A percentile compares a stretch with the other conserved stretches of the same genome.
Conservation (phyloP, 2,888 invertebrate genomes). For the Drosophila setosimentum region DNA sequence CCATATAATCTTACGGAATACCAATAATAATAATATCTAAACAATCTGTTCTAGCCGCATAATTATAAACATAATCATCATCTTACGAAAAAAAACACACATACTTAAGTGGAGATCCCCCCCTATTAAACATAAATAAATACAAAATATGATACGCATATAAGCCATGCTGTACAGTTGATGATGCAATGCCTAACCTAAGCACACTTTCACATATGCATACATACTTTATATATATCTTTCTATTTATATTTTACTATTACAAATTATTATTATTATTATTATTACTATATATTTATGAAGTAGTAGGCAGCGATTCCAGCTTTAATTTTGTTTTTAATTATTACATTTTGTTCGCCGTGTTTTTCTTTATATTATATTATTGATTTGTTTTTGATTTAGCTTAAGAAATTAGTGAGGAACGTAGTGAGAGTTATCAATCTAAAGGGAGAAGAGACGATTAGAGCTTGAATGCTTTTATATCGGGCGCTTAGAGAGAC, state of each 20-base stretch:
- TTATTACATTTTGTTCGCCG: slow-evolving; percentile 65
- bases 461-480: slow-evolving; percentile 41
- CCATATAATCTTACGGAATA: slow-evolving; percentile 52
- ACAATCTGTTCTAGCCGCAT: slow-evolving; percentile 65
- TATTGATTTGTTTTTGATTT: slow-evolving; percentile 75
- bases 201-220: slow-evolving; percentile 65
- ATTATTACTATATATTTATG: slow-evolving; percentile 40
- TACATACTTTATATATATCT: slow-evolving; percentile 23
- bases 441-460: slow-evolving; percentile 14
- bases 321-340: slow-evolving; percentile 73
- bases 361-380: slow-evolving; percentile 41
- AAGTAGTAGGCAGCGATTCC: slow-evolving; percentile 73
- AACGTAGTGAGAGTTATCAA: slow-evolving; percentile 26
- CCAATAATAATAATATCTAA: slow-evolving; percentile 44
- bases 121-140: slow-evolving; percentile 48
- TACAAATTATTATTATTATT: slow-evolving; percentile 25
- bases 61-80: slow-evolving; percentile 70
- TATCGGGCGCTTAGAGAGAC: slow-evolving; percentile 27
- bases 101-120: slow-evolving; percentile 34
- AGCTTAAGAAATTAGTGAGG: slow-evolving; percentile 49
- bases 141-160: slow-evolving; percentile 52
- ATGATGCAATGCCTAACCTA: slow-evolving; percentile 74
- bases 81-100: slow-evolving; percentile 40
- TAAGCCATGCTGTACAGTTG: slow-evolving; percentile 77
- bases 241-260: slow-evolving; percentile 42